Evolutionary conservation across 1,140 invertebrate genomes (phyloP).

Genomic region (Drosophila serrata): DNA sequence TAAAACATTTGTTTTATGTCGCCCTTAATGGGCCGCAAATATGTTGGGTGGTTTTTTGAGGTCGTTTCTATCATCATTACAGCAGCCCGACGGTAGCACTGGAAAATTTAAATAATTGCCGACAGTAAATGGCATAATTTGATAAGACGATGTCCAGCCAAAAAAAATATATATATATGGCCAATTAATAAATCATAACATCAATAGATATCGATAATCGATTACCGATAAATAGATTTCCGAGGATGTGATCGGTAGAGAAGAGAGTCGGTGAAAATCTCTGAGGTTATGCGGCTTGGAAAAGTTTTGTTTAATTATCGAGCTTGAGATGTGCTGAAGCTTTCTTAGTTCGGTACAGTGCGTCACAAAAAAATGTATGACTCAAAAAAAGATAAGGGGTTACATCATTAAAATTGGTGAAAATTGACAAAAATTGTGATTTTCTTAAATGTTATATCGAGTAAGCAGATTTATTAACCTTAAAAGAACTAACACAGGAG

Average conservation of each 20-base stretch:
- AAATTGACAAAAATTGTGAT: too few species aligned
- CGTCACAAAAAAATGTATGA: neutral
- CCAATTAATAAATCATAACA: constrained; percentile 7
- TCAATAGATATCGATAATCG: constrained; percentile 19
- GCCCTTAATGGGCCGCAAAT: constrained; percentile 66
- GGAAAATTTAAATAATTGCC: constrained; percentile 45
- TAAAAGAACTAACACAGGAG: too few species aligned
- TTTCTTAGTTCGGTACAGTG: neutral
- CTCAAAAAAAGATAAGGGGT: too few species aligned
- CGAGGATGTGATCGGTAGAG: neutral
- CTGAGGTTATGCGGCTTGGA: neutral
- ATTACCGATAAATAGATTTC: neutral
- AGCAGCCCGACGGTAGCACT: constrained; percentile 19
- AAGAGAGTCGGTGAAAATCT: neutral
- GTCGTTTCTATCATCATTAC: constrained; percentile 25
- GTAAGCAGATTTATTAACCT: too few species aligned
- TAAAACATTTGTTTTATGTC: constrained; percentile 81
- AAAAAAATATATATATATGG: constrained; percentile 4
- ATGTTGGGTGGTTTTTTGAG: constrained; percentile 44
- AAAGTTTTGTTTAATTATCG: neutral
- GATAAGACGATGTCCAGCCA: constrained; percentile 6
- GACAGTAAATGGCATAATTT: constrained; percentile 35
- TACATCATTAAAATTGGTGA: too few species aligned
- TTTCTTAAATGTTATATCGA: too few species aligned
- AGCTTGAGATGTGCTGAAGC: neutral